phyloP scores from a whole-genome alignment of 2,888 invertebrate species.

The Tridacna gigas region DNA sequence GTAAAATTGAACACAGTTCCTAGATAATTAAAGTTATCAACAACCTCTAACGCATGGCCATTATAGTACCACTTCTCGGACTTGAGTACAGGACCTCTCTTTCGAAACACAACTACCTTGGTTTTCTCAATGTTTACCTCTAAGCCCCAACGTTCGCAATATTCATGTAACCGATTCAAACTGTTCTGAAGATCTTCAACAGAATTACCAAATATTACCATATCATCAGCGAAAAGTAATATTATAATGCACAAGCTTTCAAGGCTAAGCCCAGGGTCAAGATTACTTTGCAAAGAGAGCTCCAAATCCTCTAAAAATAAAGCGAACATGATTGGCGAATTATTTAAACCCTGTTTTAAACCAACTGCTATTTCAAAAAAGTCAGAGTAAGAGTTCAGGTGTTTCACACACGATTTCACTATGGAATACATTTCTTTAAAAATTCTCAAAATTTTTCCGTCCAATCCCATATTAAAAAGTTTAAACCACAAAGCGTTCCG shows the following conservation, averaged over 20 bases:
- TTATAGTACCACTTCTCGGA: conserved; percentile 10
- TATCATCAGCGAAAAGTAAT: conserved; percentile 12
- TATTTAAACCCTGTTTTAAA: neutral
- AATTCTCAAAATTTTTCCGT: neutral
- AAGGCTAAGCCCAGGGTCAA: neutral
- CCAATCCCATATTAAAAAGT: neutral
- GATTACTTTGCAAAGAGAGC: neutral
- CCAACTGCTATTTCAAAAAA: neutral
- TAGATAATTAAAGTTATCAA: conserved; percentile 11
- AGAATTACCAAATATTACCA: neutral
- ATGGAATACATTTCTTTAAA: neutral
- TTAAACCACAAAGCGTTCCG: neutral
- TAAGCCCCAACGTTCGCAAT: conserved; percentile 9
- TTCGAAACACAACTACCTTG: conserved; percentile 2
- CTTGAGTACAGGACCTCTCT: neutral
- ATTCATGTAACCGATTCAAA: neutral
- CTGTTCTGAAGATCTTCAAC: neutral
- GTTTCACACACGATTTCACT: neutral
- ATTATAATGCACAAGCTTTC: neutral
- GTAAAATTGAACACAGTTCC: neutral
- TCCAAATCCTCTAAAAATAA: conserved; percentile 9
- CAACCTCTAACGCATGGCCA: neutral
- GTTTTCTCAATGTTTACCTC: conserved; percentile 10
- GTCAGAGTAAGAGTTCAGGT: neutral
- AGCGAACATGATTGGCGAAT: neutral